Base-by-base conservation (phyloP, 1,140 invertebrate genomes). In the Heliconius hewitsoni region DNA sequence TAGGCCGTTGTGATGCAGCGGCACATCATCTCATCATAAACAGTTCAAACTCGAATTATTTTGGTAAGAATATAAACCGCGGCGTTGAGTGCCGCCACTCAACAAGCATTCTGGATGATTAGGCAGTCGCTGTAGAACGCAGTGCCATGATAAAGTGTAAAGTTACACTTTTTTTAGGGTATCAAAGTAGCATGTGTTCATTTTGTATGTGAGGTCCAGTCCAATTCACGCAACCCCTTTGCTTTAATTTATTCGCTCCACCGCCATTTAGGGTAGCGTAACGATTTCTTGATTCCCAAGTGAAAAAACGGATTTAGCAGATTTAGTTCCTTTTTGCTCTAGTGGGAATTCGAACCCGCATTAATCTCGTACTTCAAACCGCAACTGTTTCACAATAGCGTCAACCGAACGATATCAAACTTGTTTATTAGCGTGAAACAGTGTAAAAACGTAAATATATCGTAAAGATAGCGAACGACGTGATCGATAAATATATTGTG, bases 391-490 rank as follows among this genome's bases (percentile, higher is more conserved):
- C 23, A 66, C 23, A 8, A 66, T 27, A 13, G 27, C 9, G 19
- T 57, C 55, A 57, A 57, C 8, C n/a, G 18, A 57, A 23, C 23
- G 57, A n/a, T 60, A 60, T 27, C n/a, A 60, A 60, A 11, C n/a
- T 11, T 60, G n/a, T 27, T 60, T 60, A 60, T 60, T 60, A 13
- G 60, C 60, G 60, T 66, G 60, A 27, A 66, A 30, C 60, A 5
- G 11, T 66, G 60, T 30, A 16, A 66, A 66, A 66, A 66, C 27
- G 60, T 66, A 27, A 66, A 66, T 66, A 66, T 66, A 66, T 27
- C 60, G 60, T 66, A 66, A 66, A 66, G 60, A 66, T 66, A 66
- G 60, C 23, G 23, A 30, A 66, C 23, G 11, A 66, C 3, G 23
- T 11, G 27, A 66, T 66, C 60, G 60, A 66, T 66, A 66, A 30